Conservation (phyloP, 2,113 vertebrate species). For the Centropus bengalensis region DNA sequence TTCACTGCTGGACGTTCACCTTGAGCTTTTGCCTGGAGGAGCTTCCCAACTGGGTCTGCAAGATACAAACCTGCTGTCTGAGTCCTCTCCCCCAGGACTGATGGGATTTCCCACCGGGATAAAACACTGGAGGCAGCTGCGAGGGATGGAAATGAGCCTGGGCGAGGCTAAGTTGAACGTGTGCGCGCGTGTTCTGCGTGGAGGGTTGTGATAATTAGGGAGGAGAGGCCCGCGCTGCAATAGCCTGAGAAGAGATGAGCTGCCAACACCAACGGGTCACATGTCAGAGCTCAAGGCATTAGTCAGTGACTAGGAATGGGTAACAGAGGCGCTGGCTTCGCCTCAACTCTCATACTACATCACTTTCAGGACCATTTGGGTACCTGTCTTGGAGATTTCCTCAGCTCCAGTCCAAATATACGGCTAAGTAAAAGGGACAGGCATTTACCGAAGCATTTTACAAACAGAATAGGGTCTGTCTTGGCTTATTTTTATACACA, state of each 20-base stretch:
- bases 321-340: not conserved
- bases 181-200: not conserved
- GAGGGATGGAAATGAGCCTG: not conserved
- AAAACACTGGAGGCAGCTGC: not conserved
- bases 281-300: not conserved
- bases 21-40: not conserved
- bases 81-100: not conserved
- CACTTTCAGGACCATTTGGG: not conserved
- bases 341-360: not conserved
- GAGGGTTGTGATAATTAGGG: not conserved
- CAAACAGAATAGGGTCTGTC: not conserved
- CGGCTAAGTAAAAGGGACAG: not conserved
- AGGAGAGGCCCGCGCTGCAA: not conserved
- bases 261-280: not conserved
- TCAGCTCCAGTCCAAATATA: constrained; percentile 4
- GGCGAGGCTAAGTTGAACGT: not conserved
- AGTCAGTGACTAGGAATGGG: not conserved
- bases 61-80: not conserved
- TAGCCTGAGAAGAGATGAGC: not conserved
- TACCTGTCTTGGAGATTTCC: not conserved
- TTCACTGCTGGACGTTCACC: not conserved
- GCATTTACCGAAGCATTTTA: not conserved
- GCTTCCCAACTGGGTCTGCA: not conserved
- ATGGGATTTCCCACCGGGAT: not conserved
- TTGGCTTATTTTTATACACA: not conserved